phyloP scores from a whole-genome alignment of 2,888 invertebrate genomes.

The Andrena dorsata region DNA sequence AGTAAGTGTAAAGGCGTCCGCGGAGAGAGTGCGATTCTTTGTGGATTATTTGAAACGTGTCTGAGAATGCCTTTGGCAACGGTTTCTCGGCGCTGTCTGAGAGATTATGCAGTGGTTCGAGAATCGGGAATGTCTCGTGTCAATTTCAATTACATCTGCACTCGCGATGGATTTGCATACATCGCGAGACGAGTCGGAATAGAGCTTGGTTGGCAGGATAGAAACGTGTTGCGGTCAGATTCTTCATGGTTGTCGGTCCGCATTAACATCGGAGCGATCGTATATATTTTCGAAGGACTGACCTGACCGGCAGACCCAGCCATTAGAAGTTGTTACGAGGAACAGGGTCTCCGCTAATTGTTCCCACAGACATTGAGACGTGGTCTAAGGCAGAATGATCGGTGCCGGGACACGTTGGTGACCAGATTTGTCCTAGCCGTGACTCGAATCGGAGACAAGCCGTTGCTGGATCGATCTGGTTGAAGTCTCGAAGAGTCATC shows the following conservation, averaged over 20 bases:
- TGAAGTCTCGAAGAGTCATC: constrained; percentile 61
- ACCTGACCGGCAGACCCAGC: constrained; percentile 19
- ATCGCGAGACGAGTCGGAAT: constrained; percentile 2
- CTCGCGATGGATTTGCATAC: constrained; percentile 13
- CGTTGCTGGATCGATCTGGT: constrained; percentile 57
- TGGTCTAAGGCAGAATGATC: constrained; percentile 21
- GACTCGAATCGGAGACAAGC: constrained; percentile 51
- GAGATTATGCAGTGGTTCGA: neutral
- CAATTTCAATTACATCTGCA: constrained; percentile 12
- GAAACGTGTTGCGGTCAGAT: constrained; percentile 41
- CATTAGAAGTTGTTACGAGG: constrained; percentile 35
- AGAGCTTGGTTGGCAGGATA: constrained; percentile 27
- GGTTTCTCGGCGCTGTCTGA: neutral
- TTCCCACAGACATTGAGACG: constrained; percentile 61
- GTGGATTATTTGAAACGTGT: neutral
- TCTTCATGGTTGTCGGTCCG: constrained; percentile 24
- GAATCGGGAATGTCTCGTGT: neutral
- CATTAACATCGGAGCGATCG: constrained; percentile 29
- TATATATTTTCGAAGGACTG: constrained; percentile 40
- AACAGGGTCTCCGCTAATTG: constrained; percentile 60
- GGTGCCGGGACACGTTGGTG: constrained; percentile 28
- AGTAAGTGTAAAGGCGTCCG: neutral
- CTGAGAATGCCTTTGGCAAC: neutral
- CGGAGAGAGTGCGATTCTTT: neutral
- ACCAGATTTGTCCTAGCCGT: constrained; percentile 41